Conservation (phyloP, 2,113 vertebrate genomes). For the Spilogale gracilis region DNA sequence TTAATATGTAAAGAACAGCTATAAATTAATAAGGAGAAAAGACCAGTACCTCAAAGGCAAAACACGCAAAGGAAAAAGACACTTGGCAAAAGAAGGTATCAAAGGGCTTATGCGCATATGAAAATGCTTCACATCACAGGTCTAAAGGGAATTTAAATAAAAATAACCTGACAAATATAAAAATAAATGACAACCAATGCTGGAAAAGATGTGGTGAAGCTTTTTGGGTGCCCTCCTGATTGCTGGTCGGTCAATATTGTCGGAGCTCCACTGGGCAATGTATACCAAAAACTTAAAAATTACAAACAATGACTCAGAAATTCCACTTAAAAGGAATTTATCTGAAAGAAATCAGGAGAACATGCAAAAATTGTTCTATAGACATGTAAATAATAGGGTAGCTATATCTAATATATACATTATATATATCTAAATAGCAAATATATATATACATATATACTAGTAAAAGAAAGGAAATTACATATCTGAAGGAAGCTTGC, state of each 20-base stretch:
- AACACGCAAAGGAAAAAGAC: not conserved
- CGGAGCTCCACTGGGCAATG: not conserved
- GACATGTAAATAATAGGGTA: not conserved
- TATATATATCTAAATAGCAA: not conserved
- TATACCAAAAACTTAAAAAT: slow-evolving; percentile 4
- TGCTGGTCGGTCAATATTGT: not conserved
- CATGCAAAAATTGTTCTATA: not conserved
- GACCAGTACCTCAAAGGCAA: not conserved
- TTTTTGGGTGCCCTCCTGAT: not conserved
- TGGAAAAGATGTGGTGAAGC: not conserved
- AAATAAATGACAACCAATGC: not conserved
- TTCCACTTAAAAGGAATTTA: not conserved
- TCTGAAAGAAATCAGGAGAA: not conserved
- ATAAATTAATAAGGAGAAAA: slow-evolving; percentile 3
- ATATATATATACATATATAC: not conserved
- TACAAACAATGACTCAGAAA: not conserved
- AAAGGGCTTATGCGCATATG: not conserved
- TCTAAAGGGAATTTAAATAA: not conserved
- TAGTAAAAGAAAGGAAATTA: not conserved
- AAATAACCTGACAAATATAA: not conserved
- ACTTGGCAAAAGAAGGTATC: not conserved
- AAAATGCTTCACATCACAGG: not conserved
- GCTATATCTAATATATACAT: not conserved
- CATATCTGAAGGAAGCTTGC: not conserved
- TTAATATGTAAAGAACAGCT: not conserved